Conservation (phyloP, 2,113 vertebrate species). For the Indicator indicator region DNA sequence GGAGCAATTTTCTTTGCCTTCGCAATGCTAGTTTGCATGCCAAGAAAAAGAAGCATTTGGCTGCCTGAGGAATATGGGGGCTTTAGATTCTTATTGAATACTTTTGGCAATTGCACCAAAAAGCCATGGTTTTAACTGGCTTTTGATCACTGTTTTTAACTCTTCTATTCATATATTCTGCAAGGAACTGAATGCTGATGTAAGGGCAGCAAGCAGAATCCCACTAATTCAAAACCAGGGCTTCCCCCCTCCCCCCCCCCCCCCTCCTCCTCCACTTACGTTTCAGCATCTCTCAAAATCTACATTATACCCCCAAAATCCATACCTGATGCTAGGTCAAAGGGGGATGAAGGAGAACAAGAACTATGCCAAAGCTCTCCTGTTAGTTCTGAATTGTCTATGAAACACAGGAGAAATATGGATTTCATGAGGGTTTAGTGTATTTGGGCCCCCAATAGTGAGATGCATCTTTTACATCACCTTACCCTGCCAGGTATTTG, state of each 20-base stretch:
- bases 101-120: not conserved
- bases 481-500: not conserved
- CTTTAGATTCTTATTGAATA: not conserved
- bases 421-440: not conserved
- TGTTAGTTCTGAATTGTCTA: not conserved
- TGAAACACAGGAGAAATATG: not conserved
- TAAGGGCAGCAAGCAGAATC: not conserved
- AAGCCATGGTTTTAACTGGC: not conserved
- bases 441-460: not conserved
- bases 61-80: not conserved
- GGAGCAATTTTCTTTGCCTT: not conserved
- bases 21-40: not conserved
- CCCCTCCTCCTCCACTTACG: not conserved
- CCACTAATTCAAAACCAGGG: not conserved
- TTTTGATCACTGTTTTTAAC: not conserved
- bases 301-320: not conserved
- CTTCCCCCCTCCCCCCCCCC: not conserved
- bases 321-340: not conserved
- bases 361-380: not conserved
- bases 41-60: not conserved
- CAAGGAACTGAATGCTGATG: not conserved
- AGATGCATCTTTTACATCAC: not conserved
- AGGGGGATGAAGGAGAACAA: not conserved
- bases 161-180: not conserved
- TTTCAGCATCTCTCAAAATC: conserved; percentile 1